Base-by-base conservation (phyloP, 1,140 invertebrate genomes). In the Pseudoatta argentina region DNA sequence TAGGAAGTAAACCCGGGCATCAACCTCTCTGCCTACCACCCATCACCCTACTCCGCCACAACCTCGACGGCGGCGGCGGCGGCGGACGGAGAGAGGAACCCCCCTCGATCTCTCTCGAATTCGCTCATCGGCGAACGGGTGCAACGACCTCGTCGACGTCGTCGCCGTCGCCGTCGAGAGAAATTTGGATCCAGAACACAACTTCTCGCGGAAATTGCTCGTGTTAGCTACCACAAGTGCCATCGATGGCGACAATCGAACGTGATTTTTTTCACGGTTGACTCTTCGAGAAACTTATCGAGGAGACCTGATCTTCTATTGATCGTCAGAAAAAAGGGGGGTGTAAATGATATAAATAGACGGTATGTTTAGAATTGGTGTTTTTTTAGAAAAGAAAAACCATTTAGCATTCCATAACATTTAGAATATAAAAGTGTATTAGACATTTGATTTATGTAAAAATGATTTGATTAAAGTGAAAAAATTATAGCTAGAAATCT, bases 1-100 rank as follows among this genome's bases (percentile, higher is more conserved):
- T 92, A 93, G 93, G 92, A 93, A 94, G 92, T 91, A 92, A 91
- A 92, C 93, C 92, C 93, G 92, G 93, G 92, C 93, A 93, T 94
- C 92, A 94, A 94, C 93, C 93, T 92, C 91, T 87, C 67, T 82
- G 81, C 88, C 91, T 89, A 88, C 91, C 91, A 87, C 89, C 89
- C 89, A 81, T 89, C 91, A 87, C 90, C 88, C 90, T 86, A 86
- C 88, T 85, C 88, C 87, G 79, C 76, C 76, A 78, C 87, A 81
- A 89, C 69, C 87, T 86, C 83, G 72, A 55, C 72, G 72, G 72
- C 53, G 72, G 53, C 3, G 30, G 30, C 30, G 30, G 30, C 30
- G 30, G 30, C 72, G 83, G 57, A 87, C 64, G 88, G 66, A 85
- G 77, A 75, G 81, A 86, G 89, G 59, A 77, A 89, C 71, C 88